Evolutionary conservation across 2,797 vertebrate genomes (phyloP).

Genomic region (Bradypus variegatus): DNA sequence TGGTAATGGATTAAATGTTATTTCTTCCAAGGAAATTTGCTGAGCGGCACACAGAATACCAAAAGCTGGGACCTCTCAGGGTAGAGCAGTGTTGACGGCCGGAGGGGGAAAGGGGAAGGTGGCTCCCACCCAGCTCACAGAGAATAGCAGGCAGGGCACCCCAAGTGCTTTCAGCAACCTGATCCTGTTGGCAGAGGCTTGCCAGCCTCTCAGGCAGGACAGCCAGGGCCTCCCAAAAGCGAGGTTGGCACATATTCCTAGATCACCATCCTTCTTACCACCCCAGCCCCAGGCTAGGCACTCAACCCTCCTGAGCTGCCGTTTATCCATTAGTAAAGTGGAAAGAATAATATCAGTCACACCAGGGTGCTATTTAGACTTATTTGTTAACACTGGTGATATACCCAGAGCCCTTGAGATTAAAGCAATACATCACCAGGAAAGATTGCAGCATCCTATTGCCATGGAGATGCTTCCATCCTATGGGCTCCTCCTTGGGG

Average conservation of each 20-base stretch:
- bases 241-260: not conserved
- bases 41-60: not conserved
- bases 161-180: not conserved
- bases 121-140: not conserved
- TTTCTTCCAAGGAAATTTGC: not conserved
- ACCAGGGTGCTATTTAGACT: slow-evolving; percentile 51
- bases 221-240: not conserved
- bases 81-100: not conserved
- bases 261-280: not conserved
- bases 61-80: not conserved
- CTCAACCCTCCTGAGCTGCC: not conserved
- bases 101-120: fast-evolving
- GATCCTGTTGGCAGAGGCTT: not conserved
- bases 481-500: not conserved
- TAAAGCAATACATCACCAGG: slow-evolving; percentile 57
- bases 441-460: slow-evolving; percentile 47
- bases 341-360: slow-evolving; percentile 56
- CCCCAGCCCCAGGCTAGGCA: not conserved
- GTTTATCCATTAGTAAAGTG: slow-evolving; percentile 54
- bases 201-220: not conserved
- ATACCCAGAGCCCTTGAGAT: slow-evolving; percentile 56
- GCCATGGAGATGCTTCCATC: slow-evolving; percentile 36
- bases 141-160: no score
- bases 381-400: slow-evolving; percentile 57
- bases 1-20: not conserved